Conservation (phyloP, 2,888 invertebrate species). For the Leptinotarsa juncta region DNA sequence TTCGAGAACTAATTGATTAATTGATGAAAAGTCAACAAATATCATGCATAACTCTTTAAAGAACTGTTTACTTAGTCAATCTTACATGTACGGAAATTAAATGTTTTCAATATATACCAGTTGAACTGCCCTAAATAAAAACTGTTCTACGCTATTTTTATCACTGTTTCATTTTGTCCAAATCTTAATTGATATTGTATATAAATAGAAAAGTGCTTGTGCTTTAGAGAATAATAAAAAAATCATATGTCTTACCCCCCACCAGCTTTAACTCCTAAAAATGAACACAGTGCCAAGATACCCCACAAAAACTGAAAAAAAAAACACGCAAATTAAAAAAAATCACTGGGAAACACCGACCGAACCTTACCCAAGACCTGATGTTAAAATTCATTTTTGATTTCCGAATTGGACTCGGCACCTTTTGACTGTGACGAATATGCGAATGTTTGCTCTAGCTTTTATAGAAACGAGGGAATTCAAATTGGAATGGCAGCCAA, state of each 20-base stretch:
- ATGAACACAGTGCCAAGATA: slow-evolving; percentile 43
- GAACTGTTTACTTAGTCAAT: no score
- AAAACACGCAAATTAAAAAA: slow-evolving; percentile 31
- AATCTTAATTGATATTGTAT: no score
- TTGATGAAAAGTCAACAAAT: no score
- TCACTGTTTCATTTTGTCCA: no score
- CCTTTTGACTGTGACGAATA: slow-evolving; percentile 27
- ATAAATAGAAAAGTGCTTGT: no score
- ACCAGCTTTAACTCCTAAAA: slow-evolving; percentile 44
- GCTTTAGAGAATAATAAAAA: not conserved
- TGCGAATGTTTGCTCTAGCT: slow-evolving; percentile 27
- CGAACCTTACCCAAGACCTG: slow-evolving; percentile 48
- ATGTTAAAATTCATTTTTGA: slow-evolving; percentile 40
- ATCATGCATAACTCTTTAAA: no score
- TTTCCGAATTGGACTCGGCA: slow-evolving; percentile 5
- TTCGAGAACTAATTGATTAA: no score
- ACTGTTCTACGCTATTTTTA: no score
- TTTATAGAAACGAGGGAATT: slow-evolving; percentile 29
- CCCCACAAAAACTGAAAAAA: slow-evolving; percentile 50
- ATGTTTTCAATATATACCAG: no score
- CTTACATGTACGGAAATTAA: no score
- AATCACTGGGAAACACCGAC: not conserved
- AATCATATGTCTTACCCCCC: slow-evolving; percentile 46
- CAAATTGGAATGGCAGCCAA: slow-evolving; percentile 12
- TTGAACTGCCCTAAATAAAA: no score